Evolutionary conservation across 2,888 invertebrate species (phyloP), one percentile per base, ranked within the genome.

Genomic region (Linyphia triangularis): DNA sequence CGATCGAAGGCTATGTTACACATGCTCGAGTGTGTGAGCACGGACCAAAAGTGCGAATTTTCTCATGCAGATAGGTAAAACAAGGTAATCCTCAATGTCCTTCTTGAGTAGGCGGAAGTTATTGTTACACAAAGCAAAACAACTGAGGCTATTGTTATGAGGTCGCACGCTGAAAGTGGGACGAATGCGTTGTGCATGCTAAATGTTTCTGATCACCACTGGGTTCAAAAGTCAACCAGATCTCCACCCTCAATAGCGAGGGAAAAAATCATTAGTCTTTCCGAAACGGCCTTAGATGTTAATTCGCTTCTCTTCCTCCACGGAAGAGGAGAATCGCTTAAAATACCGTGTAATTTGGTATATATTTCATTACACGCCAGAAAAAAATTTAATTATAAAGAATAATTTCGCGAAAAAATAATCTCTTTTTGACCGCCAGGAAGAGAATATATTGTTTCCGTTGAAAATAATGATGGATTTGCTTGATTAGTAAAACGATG

Each of bases 61-160:
- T 77, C 61, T 33, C 51, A 40, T 40, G 51, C 26, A 77, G 73
- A 59, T 26, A 75, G 57, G 43, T 28, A 40, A 77, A 63, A 16
- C 77, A 61, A 63, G 77, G 63, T 63, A 61, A 77, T 63, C 77
- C 40, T 43, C 33, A 10, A 24, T 77, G 79, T 67, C 69, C 69
- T 81, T 81, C 61, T 28, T 63, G 79, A 79, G 85, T 86, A 86
- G 85, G 85, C 70, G 85, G 85, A 86, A 86, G 85, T 79, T 61
- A 63, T 79, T 59, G 51, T 70, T 73, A 59, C 43, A 51, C 26
- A 72, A 26, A 72, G 70, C 70, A 72, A 51, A 73, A 73, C 73
- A 73, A 30, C 57, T 22, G 19, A 22, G 63, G 28, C 84, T 73
- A 86, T 86, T 86, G 85, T 86, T 86, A 65, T 79, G 28, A 51